Evolutionary conservation across 2,113 vertebrate genomes (phyloP).

Genomic region (Nestor notabilis): DNA sequence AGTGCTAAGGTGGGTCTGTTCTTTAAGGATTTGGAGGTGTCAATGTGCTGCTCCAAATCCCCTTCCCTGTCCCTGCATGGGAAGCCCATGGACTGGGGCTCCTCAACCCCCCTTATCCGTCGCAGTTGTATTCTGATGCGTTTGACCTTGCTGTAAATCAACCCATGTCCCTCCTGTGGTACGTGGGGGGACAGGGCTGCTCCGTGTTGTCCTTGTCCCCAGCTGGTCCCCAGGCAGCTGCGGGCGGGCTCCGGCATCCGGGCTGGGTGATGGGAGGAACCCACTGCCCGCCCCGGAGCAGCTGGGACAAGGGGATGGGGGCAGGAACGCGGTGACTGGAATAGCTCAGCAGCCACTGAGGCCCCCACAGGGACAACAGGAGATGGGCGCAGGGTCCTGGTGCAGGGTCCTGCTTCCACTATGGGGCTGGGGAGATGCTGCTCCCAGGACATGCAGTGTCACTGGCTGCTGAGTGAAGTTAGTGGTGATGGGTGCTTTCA

Average conservation of each 20-base stretch:
- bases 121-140: neutral
- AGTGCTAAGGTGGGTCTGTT: neutral
- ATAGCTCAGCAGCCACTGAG: neutral
- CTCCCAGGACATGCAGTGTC: neutral
- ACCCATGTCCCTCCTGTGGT: neutral
- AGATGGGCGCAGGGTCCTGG: neutral
- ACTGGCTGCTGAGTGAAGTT: fast-evolving
- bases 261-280: conserved; percentile 28
- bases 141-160: neutral
- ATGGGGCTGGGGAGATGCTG: neutral
- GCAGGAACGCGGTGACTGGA: neutral
- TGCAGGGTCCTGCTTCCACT: neutral
- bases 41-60: neutral
- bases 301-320: neutral
- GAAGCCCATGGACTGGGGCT: neutral
- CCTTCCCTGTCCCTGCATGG: fast-evolving
- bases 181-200: neutral
- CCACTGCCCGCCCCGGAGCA: neutral
- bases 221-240: conserved; percentile 45
- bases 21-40: neutral
- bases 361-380: neutral
- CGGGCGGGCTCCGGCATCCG: neutral
- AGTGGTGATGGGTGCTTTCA: neutral
- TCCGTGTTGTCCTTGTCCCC: neutral
- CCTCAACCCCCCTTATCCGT: neutral